Conservation (phyloP, 2,888 invertebrate genomes). For the Trachelus stipa region DNA sequence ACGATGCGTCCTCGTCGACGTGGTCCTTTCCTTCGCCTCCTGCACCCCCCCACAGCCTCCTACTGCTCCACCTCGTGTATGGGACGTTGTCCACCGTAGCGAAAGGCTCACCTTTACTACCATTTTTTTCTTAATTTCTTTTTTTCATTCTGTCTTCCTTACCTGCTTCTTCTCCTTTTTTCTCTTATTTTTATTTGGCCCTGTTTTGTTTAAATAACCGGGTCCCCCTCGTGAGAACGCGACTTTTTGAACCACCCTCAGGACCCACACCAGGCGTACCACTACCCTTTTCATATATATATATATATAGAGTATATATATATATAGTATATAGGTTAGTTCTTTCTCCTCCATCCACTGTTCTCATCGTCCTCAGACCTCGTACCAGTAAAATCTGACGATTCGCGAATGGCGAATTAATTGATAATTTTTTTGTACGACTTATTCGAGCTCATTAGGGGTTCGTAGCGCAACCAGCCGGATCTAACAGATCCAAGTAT, state of each 20-base stretch:
- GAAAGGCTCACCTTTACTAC: constrained; percentile 14
- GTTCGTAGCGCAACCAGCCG: not conserved
- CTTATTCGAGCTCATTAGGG: no score
- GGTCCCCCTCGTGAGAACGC: constrained; percentile 38
- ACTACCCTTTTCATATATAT: not conserved
- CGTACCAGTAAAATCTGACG: not conserved
- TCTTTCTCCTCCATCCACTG: not conserved
- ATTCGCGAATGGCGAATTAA: not conserved
- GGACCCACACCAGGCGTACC: constrained; percentile 14
- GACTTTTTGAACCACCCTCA: constrained; percentile 8
- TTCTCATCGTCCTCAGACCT: not conserved
- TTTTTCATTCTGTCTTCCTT: constrained; percentile 15
- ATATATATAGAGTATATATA: not conserved
- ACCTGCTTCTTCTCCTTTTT: not conserved
- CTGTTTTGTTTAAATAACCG: constrained; percentile 22
- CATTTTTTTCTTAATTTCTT: not conserved
- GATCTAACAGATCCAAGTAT: not conserved
- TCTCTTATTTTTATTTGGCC: constrained; percentile 1
- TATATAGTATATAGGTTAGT: not conserved
- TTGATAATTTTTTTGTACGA: not conserved
- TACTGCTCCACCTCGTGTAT: constrained; percentile 27
- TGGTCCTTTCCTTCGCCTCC: not conserved
- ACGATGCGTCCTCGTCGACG: constrained; percentile 6
- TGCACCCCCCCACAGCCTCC: not conserved
- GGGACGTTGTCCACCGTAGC: constrained; percentile 40